Conservation (phyloP, 1,140 invertebrate species). For the Pararge aegeria region DNA sequence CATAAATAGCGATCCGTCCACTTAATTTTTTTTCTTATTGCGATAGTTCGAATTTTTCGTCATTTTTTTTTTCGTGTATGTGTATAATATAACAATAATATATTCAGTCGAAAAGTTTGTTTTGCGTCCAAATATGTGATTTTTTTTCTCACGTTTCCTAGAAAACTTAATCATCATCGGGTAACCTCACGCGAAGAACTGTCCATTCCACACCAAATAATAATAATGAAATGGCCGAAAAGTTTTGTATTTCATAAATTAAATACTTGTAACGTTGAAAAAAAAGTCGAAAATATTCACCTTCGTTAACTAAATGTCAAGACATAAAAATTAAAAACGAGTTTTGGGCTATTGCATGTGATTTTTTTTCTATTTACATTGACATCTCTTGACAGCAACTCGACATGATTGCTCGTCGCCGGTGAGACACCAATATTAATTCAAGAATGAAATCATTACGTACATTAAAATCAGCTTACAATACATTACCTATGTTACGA, state of each 20-base stretch:
- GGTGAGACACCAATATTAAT: slow-evolving; percentile 64
- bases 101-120: slow-evolving; percentile 58
- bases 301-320: slow-evolving; percentile 52
- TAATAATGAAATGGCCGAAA: slow-evolving; percentile 63
- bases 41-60: slow-evolving; percentile 29
- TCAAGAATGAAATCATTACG: slow-evolving; percentile 76
- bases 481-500: slow-evolving; percentile 76
- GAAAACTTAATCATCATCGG: slow-evolving; percentile 60
- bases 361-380: slow-evolving; percentile 64
- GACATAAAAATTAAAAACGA: slow-evolving; percentile 58
- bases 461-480: slow-evolving; percentile 76
- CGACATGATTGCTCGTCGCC: slow-evolving; percentile 13
- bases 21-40: slow-evolving; percentile 50
- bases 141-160: slow-evolving; percentile 65
- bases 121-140: slow-evolving; percentile 44
- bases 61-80: slow-evolving; percentile 36
- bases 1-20: slow-evolving; percentile 78
- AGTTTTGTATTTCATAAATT: slow-evolving; percentile 66
- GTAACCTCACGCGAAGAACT: slow-evolving; percentile 55
- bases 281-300: slow-evolving; percentile 46
- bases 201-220: slow-evolving; percentile 61
- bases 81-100: slow-evolving; percentile 20
- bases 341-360: slow-evolving; percentile 77
- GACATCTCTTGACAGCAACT: slow-evolving; percentile 37
- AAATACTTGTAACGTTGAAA: slow-evolving; percentile 45